Evolutionary conservation across 2,888 invertebrate species (phyloP).

Genomic region (Dicranocentrus wangi): DNA sequence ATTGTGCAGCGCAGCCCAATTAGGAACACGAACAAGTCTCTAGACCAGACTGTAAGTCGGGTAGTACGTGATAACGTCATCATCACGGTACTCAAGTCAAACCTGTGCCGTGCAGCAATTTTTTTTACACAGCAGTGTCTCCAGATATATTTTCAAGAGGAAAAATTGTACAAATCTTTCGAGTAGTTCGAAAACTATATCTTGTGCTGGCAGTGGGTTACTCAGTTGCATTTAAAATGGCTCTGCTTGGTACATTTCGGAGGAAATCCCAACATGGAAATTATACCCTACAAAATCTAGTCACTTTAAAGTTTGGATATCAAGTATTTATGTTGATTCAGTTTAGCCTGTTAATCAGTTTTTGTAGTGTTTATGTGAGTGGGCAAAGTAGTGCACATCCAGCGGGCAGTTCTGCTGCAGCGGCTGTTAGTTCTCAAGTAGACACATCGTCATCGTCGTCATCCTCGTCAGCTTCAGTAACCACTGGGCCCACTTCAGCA

Average conservation of each 20-base stretch:
- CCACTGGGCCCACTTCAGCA: constrained; percentile 5
- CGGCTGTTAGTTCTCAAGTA: constrained; percentile 17
- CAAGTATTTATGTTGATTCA: constrained; percentile 4
- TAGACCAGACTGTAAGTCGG: constrained; percentile 4
- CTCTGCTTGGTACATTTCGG: background rate
- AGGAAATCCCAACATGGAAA: background rate
- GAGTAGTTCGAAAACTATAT: background rate
- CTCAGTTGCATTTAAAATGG: constrained; percentile 25
- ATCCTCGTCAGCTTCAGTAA: background rate
- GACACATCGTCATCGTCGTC: constrained; percentile 14
- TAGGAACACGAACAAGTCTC: background rate
- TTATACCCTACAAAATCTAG: constrained; percentile 40
- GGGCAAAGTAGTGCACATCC: constrained; percentile 29
- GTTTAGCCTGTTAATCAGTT: constrained; percentile 2
- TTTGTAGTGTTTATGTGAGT: constrained; percentile 41
- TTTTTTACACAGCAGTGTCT: background rate
- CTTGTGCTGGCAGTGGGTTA: too few species aligned
- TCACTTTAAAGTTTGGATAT: constrained; percentile 25
- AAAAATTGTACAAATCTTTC: constrained; percentile 8
- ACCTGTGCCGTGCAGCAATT: background rate
- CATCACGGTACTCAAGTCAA: background rate
- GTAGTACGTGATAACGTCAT: background rate
- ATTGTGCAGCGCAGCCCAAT: too few species aligned
- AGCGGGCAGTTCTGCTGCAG: constrained; percentile 33
- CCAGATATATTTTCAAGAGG: background rate